phyloP scores from a whole-genome alignment of 2,113 vertebrate genomes.

The Centropus bengalensis region DNA sequence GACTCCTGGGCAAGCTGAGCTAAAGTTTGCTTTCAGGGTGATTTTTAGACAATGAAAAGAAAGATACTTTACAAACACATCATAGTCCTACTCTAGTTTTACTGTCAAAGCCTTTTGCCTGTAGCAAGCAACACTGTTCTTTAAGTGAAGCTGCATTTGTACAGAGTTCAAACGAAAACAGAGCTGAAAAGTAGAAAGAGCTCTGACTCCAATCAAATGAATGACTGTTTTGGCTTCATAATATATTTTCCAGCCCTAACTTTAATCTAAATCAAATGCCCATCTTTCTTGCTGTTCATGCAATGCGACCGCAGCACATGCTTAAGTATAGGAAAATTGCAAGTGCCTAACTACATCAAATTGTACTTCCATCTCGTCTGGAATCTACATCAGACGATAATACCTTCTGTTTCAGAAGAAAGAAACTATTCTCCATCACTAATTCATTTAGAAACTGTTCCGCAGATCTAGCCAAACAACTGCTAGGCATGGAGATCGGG shows the following conservation, averaged over 20 bases:
- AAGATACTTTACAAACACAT: slow-evolving; percentile 38
- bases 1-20: background rate
- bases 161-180: background rate
- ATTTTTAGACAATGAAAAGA: slow-evolving; percentile 31
- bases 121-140: background rate
- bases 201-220: slow-evolving; percentile 51
- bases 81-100: background rate
- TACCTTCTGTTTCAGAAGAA: slow-evolving; percentile 48
- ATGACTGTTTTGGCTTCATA: slow-evolving; percentile 36
- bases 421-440: slow-evolving; percentile 43
- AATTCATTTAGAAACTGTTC: slow-evolving; percentile 49
- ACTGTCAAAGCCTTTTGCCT: slow-evolving; percentile 44
- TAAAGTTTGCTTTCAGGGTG: background rate
- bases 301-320: slow-evolving; percentile 14
- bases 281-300: slow-evolving; percentile 30
- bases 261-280: slow-evolving; percentile 68
- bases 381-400: slow-evolving; percentile 56
- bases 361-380: slow-evolving; percentile 47
- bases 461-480: slow-evolving; percentile 18
- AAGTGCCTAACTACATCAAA: slow-evolving; percentile 45
- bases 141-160: slow-evolving; percentile 23
- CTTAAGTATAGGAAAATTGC: slow-evolving; percentile 52
- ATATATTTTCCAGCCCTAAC: slow-evolving; percentile 43
- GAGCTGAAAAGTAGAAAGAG: slow-evolving; percentile 16
- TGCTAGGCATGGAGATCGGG: slow-evolving; percentile 23